Conservation (phyloP, 2,888 invertebrate genomes). For the Dascillus cervinus region DNA sequence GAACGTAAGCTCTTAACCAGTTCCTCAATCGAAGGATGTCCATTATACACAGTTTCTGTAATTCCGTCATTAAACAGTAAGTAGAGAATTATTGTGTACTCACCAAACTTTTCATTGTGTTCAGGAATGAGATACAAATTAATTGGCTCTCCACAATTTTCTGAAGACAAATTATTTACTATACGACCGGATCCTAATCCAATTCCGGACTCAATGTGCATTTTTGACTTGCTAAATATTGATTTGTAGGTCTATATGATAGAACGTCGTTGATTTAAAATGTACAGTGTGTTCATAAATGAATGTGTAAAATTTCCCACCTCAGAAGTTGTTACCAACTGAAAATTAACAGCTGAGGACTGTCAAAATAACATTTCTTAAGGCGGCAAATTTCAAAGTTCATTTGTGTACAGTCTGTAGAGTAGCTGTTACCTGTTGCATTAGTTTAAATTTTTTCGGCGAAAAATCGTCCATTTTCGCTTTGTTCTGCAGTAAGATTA, state of each 20-base stretch:
- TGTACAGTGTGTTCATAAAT: no score
- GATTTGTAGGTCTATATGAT: conserved; percentile 42
- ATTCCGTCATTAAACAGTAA: conserved; percentile 13
- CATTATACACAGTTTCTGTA: conserved; percentile 50
- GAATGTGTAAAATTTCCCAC: no score
- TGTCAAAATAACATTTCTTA: no score
- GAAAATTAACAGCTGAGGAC: no score
- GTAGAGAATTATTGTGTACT: no score
- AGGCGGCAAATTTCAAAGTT: no score
- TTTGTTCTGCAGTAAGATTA: conserved; percentile 77
- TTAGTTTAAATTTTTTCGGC: conserved; percentile 49
- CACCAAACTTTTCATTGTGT: conserved; percentile 46
- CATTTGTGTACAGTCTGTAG: no score
- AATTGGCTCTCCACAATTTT: conserved; percentile 52
- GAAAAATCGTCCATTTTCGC: conserved; percentile 68
- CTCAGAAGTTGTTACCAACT: no score
- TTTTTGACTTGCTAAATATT: conserved; percentile 55
- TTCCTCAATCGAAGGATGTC: conserved; percentile 56
- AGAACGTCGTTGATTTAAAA: no score
- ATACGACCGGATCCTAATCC: conserved; percentile 46
- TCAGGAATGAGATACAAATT: conserved; percentile 65
- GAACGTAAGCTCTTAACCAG: conserved; percentile 59
- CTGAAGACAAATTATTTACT: conserved; percentile 46
- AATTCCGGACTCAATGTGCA: conserved; percentile 60
- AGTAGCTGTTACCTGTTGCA: conserved; percentile 47